Evolutionary conservation across 2,113 vertebrate genomes (phyloP).

Genomic region (Chaetura pelagica): DNA sequence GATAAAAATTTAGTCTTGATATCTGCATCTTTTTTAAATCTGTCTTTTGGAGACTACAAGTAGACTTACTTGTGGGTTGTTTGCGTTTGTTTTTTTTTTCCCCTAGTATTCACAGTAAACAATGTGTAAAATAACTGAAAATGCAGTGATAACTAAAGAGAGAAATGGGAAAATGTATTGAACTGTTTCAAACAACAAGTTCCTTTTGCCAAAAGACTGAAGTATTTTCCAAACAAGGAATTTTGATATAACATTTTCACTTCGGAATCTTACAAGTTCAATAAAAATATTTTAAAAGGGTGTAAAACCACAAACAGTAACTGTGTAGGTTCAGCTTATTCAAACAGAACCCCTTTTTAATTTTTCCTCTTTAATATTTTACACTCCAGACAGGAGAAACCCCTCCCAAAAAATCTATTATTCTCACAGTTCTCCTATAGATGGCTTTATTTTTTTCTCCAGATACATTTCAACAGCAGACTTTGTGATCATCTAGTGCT

Average conservation of each 20-base stretch:
- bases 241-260: background rate
- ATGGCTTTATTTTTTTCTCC: conserved; percentile 11
- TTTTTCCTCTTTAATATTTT: background rate
- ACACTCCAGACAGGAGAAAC: background rate
- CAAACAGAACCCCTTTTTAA: background rate
- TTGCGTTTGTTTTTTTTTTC: background rate
- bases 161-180: background rate
- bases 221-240: background rate
- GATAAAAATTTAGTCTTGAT: background rate
- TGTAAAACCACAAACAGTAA: background rate
- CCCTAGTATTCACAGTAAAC: background rate
- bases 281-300: background rate
- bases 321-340: background rate
- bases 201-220: background rate
- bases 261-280: background rate
- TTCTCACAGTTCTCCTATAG: background rate
- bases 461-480: background rate
- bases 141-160: background rate
- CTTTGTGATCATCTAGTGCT: conserved; percentile 22
- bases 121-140: background rate
- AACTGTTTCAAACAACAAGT: background rate
- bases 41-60: background rate
- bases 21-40: background rate
- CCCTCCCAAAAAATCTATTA: background rate
- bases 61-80: background rate